Evolutionary conservation across 2,113 vertebrate genomes (phyloP).

Genomic region (Pterocles orientalis): DNA sequence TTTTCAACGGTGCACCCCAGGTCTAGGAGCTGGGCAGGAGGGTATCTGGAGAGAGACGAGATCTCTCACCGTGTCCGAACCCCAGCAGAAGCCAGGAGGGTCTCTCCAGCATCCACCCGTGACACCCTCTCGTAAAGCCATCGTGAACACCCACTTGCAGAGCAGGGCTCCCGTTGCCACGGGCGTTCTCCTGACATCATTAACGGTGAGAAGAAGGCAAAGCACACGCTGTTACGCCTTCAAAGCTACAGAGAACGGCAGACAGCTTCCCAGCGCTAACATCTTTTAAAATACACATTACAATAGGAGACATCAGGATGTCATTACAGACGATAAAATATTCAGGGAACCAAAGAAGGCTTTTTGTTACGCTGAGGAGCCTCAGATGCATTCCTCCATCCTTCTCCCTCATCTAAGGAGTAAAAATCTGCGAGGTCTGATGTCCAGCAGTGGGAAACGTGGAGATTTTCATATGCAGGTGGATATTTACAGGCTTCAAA

Average conservation of each 20-base stretch:
- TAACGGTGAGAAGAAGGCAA: background rate
- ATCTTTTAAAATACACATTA: background rate
- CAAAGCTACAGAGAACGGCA: background rate
- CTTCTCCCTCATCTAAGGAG: background rate
- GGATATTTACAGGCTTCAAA: background rate
- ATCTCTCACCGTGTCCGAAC: background rate
- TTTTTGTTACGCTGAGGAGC: background rate
- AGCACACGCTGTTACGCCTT: rapidly evolving
- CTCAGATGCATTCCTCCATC: background rate
- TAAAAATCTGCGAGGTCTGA: background rate
- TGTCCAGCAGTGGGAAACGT: background rate
- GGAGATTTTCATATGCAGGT: background rate
- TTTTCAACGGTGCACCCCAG: rapidly evolving
- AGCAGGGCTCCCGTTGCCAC: background rate
- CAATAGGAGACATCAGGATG: background rate
- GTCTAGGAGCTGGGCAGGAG: background rate
- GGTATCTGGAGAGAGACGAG: background rate
- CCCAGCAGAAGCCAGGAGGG: background rate
- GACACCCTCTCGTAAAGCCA: background rate
- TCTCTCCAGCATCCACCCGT: background rate
- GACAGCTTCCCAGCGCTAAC: background rate
- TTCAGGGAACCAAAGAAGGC: background rate
- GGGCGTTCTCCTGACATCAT: background rate
- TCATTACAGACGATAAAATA: background rate
- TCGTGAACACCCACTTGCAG: background rate